These are phyloP conservation scores for Ennomos quercinarius DNA, from an alignment of 2,888 invertebrate genomes.

Conservation along the genomic window DNA sequence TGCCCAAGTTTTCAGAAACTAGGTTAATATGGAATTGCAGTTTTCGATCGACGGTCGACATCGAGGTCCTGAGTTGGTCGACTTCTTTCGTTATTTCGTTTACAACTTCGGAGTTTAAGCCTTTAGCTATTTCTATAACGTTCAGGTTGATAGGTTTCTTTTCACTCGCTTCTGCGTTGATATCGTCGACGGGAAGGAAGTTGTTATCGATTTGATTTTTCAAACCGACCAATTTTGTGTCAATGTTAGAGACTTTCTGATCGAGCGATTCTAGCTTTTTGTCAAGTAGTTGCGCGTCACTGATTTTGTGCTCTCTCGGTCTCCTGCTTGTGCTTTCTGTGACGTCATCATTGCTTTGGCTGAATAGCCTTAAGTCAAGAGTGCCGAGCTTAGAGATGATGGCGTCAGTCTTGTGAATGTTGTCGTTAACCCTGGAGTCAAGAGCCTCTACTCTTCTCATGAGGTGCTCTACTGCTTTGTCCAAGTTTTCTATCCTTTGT, in stretches of 20 bases:
- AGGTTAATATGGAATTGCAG: conserved; percentile 94
- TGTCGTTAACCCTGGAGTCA: conserved; percentile 92
- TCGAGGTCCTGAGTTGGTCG: conserved; percentile 91
- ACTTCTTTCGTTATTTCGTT: conserved; percentile 93
- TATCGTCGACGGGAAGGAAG: conserved; percentile 92
- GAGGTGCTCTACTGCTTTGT: conserved; percentile 94
- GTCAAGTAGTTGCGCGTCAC: conserved; percentile 84
- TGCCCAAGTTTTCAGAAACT: conserved; percentile 92
- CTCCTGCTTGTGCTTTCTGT: conserved; percentile 63
- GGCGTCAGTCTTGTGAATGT: conserved; percentile 93
- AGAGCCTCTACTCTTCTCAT: conserved; percentile 94
- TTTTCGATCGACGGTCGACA: conserved; percentile 92
- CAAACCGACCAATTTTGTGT: conserved; percentile 90
- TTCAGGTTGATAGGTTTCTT: conserved; percentile 94
- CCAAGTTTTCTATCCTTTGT: conserved; percentile 94
- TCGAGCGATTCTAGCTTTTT: conserved; percentile 90
- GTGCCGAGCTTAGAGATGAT: conserved; percentile 91
- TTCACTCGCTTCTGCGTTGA: conserved; percentile 94
- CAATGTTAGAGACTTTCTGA: conserved; percentile 94
- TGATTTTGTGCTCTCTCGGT: conserved; percentile 51
- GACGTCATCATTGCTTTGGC: conserved; percentile 73
- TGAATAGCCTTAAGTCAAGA: conserved; percentile 91
- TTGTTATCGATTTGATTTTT: conserved; percentile 94
- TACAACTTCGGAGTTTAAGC: conserved; percentile 92
- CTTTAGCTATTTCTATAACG: conserved; percentile 92